phyloP scores from a whole-genome alignment of 2,888 invertebrate species.

The Eristalis pertinax region DNA sequence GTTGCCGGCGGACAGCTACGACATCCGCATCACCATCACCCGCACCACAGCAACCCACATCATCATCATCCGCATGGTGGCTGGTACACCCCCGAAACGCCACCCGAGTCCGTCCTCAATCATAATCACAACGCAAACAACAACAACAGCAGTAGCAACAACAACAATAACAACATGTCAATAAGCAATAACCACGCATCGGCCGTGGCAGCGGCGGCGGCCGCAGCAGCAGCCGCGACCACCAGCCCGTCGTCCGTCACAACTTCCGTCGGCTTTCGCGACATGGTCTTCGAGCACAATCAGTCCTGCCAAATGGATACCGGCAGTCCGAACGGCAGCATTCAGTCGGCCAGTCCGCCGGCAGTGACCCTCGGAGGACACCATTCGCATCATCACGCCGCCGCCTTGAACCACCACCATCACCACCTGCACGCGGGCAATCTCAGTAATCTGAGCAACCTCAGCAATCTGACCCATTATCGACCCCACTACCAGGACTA shows the following conservation, averaged over 20 bases:
- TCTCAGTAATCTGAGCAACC: conserved; percentile 79
- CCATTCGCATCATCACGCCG: conserved; percentile 75
- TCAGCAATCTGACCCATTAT: conserved; percentile 81
- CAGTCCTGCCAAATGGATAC: conserved; percentile 81
- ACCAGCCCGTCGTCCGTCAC: conserved; percentile 75
- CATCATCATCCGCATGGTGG: conserved; percentile 80
- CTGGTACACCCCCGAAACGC: conserved; percentile 82
- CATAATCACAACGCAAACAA: conserved; percentile 74
- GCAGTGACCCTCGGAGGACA: conserved; percentile 78
- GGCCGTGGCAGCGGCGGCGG: conserved; percentile 48
- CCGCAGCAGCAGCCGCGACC: conserved; percentile 61
- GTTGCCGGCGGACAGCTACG: conserved; percentile 77
- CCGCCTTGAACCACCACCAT: conserved; percentile 76
- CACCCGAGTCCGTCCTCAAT: conserved; percentile 76
- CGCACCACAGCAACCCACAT: conserved; percentile 78
- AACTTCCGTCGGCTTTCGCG: conserved; percentile 79
- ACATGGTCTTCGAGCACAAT: conserved; percentile 81
- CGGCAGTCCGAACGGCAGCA: conserved; percentile 81
- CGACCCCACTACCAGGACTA: conserved; percentile 81
- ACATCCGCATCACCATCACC: conserved; percentile 79
- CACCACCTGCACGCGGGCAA: conserved; percentile 79
- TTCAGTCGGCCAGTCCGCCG: conserved; percentile 81
- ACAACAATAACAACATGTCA: conserved; percentile 72
- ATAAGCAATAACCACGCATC: conserved; percentile 73
- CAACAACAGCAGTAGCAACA: conserved; percentile 71